phyloP scores from a whole-genome alignment of 2,113 vertebrate genomes.

The Callocephalon fimbriatum region DNA sequence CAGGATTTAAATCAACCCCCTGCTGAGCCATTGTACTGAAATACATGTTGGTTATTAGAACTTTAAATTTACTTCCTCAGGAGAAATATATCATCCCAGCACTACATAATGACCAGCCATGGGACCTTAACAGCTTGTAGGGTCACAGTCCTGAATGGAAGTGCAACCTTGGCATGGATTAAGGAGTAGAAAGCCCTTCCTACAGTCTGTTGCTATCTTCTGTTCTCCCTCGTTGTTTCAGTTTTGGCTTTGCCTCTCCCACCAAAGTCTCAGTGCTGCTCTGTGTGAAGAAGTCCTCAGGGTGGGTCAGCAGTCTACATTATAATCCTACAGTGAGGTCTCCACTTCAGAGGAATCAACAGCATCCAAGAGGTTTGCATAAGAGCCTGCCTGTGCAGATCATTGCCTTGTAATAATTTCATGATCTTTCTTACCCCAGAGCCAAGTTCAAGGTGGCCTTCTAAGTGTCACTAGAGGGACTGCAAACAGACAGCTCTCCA shows the following conservation, averaged over 20 bases:
- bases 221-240: not conserved
- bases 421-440: not conserved
- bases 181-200: not conserved
- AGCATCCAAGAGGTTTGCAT: not conserved
- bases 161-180: not conserved
- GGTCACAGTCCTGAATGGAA: not conserved
- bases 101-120: not conserved
- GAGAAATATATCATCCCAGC: not conserved
- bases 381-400: not conserved
- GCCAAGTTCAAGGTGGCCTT: not conserved
- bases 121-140: not conserved
- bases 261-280: not conserved
- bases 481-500: not conserved
- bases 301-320: not conserved
- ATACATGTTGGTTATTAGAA: not conserved
- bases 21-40: not conserved
- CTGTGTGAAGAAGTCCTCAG: not conserved
- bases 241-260: not conserved
- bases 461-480: not conserved
- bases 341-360: not conserved
- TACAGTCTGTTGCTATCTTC: not conserved
- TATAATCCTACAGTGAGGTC: not conserved
- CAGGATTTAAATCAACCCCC: not conserved
- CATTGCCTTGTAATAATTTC: not conserved
- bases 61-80: not conserved